Percentiles rank a stretch among this genome's conserved stretches.
phyloP scores from a whole-genome alignment of 2,113 vertebrate genomes.

The Desmodus rotundus region DNA sequence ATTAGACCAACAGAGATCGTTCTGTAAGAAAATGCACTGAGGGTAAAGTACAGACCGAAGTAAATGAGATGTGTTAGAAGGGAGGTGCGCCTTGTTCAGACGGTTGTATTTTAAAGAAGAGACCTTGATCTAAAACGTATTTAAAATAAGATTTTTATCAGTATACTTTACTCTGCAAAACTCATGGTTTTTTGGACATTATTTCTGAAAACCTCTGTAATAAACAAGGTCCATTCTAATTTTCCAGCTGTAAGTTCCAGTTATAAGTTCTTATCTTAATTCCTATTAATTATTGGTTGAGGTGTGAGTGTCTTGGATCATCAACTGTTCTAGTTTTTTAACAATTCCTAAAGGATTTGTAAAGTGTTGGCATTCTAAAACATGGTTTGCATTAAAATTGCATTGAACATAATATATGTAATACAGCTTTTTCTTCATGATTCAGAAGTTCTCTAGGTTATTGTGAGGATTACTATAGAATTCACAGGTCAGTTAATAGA shows the following conservation, averaged over 20 bases:
- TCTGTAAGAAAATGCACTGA: neutral
- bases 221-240: neutral
- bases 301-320: neutral
- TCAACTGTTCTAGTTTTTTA: neutral
- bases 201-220: conserved; percentile 17
- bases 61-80: neutral
- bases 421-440: neutral
- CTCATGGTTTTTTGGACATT: neutral
- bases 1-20: neutral
- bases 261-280: neutral
- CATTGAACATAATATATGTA: neutral
- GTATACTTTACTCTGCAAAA: neutral
- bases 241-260: neutral
- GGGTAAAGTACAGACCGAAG: neutral
- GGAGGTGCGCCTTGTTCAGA: neutral
- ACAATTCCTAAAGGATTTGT: neutral
- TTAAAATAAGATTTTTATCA: neutral
- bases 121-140: neutral
- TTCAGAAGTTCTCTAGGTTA: neutral
- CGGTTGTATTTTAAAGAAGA: neutral
- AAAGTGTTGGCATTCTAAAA: neutral
- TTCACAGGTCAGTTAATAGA: neutral
- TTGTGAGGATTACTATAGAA: neutral
- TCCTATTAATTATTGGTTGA: neutral
- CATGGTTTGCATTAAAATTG: neutral